Conservation (phyloP, 2,797 vertebrate species). For the Tangara arthus region DNA sequence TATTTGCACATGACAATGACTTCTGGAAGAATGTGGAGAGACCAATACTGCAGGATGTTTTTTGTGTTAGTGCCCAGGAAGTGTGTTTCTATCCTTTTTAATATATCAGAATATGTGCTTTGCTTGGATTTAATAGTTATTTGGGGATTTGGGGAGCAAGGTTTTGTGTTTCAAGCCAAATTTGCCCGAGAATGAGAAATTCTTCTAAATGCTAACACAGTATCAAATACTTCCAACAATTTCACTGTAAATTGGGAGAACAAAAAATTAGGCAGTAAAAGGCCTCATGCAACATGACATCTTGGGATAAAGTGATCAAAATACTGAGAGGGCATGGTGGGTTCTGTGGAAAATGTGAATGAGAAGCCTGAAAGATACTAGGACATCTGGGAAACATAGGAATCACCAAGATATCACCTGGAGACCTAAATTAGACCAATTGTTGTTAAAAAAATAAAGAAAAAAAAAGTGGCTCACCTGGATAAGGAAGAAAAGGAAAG, state of each 20-base stretch:
- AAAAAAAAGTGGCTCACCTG: neutral
- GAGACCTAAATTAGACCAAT: neutral
- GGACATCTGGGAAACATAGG: neutral
- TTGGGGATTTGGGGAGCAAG: neutral
- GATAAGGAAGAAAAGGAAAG: neutral
- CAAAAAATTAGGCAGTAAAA: neutral
- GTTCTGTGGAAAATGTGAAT: neutral
- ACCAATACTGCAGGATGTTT: neutral
- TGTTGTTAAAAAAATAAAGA: too few species aligned
- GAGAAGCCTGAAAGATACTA: neutral
- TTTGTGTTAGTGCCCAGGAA: neutral
- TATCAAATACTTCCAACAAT: neutral
- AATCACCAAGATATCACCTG: neutral
- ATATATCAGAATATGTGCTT: neutral
- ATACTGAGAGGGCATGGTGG: neutral
- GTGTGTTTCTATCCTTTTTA: neutral
- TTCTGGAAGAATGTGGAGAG: neutral
- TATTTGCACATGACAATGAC: neutral
- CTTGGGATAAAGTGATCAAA: neutral
- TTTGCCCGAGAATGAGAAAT: neutral
- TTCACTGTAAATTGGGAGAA: neutral
- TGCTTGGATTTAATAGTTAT: neutral
- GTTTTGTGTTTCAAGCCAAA: neutral
- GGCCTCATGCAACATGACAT: neutral
- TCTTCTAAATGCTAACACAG: neutral